Evolutionary conservation across 2,113 vertebrate species (phyloP).

Genomic region (Capricornis sumatraensis): DNA sequence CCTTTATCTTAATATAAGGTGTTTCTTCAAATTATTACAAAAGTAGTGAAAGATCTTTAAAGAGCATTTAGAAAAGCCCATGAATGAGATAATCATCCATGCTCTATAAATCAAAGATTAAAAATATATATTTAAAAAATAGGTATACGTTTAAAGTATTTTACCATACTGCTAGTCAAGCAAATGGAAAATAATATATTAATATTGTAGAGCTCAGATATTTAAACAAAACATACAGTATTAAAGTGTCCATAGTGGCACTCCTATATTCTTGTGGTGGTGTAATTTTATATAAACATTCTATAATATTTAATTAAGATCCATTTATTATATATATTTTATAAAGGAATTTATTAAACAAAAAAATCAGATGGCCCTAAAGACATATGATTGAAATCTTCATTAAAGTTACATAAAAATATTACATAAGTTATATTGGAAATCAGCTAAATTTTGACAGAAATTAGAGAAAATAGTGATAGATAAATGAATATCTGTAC

Average conservation of each 20-base stretch:
- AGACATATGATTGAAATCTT: background rate
- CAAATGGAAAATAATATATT: background rate
- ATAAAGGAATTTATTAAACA: background rate
- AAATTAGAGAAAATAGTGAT: background rate
- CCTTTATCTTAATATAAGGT: background rate
- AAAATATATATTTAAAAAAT: background rate
- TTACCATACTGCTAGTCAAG: background rate
- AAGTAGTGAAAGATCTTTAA: background rate
- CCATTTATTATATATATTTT: background rate
- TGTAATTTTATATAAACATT: background rate
- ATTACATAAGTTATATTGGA: background rate
- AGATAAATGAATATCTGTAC: background rate
- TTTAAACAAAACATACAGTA: background rate
- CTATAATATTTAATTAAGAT: background rate
- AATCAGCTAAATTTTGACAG: background rate
- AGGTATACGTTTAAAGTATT: background rate
- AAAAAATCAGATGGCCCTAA: background rate
- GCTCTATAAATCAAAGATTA: background rate
- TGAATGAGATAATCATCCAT: background rate
- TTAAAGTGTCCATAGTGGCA: background rate
- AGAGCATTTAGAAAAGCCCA: background rate
- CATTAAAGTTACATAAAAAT: background rate
- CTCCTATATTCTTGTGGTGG: background rate
- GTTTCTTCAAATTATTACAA: background rate
- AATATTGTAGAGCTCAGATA: background rate